A percentile compares a stretch with the other conserved stretches of the same genome.
phyloP scores from a whole-genome alignment of 2,888 invertebrate species.

The Phortica okadai region DNA sequence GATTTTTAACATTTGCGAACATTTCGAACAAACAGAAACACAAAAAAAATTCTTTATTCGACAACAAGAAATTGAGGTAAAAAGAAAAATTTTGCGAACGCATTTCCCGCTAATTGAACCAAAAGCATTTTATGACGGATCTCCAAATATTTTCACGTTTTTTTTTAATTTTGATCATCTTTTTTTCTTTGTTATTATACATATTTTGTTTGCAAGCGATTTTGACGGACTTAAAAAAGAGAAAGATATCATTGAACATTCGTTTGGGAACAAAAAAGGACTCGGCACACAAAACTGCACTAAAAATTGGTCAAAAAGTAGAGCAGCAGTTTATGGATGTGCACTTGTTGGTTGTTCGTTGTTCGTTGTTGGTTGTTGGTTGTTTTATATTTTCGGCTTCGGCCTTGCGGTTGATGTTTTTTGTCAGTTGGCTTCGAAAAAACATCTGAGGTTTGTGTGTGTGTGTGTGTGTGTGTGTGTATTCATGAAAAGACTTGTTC shows the following conservation, averaged over 20 bases:
- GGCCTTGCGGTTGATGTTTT: not conserved
- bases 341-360: not conserved
- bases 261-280: constrained; percentile 13
- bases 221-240: no score
- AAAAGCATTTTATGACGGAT: constrained; percentile 13
- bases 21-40: not conserved
- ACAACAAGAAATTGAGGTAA: not conserved
- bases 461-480: no score
- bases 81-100: not conserved
- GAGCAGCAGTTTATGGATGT: constrained; percentile 52
- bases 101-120: constrained; percentile 9
- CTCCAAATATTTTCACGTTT: not conserved
- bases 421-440: not conserved
- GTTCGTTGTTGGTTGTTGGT: constrained; percentile 5
- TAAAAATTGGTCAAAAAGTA: constrained; percentile 64
- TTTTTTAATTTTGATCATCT: not conserved
- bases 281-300: constrained; percentile 41
- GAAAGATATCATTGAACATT: not conserved
- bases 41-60: no score
- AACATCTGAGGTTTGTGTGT: no score
- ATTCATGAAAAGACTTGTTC: no score
- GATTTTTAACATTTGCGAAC: not conserved
- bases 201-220: no score
- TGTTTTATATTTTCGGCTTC: constrained; percentile 12
- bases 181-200: not conserved